Conservation (phyloP, 2,797 vertebrate genomes). For the Schizopygopsis pylzovi region DNA sequence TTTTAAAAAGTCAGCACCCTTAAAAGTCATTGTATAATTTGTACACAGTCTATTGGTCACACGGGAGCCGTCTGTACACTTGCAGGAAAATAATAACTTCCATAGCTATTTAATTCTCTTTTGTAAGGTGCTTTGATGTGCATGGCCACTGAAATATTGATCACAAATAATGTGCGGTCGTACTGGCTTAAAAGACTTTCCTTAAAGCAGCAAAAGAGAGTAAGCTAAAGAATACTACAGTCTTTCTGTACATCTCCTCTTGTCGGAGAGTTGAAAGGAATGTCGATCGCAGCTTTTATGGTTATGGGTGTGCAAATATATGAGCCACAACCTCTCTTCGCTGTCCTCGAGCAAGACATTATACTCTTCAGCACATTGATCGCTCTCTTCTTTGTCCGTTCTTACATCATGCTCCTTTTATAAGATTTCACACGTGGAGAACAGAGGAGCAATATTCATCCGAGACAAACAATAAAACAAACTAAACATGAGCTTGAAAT, state of each 20-base stretch:
- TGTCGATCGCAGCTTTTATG: neutral
- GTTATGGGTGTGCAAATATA: conserved; percentile 13
- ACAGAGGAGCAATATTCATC: neutral
- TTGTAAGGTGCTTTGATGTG: conserved; percentile 16
- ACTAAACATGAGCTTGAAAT: neutral
- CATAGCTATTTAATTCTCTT: conserved; percentile 11
- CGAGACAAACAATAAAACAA: conserved; percentile 14
- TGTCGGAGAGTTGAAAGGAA: neutral
- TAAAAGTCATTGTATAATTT: conserved; percentile 14
- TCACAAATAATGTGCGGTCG: conserved; percentile 10
- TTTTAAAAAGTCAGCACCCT: neutral
- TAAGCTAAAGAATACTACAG: neutral
- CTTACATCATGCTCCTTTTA: conserved; percentile 1
- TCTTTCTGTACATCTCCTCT: neutral
- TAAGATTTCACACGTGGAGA: conserved; percentile 1
- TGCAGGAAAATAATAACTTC: conserved; percentile 4
- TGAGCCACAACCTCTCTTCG: conserved; percentile 22
- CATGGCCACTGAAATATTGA: conserved; percentile 21
- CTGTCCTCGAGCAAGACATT: conserved; percentile 38
- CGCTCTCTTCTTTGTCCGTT: neutral
- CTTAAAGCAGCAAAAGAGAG: neutral
- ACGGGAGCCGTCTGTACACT: neutral
- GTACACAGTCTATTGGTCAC: neutral
- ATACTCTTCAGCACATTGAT: conserved; percentile 17
- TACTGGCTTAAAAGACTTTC: conserved; percentile 17